phyloP scores from a whole-genome alignment of 2,113 vertebrate genomes.

The Sterrhoptilus dennistouni region DNA sequence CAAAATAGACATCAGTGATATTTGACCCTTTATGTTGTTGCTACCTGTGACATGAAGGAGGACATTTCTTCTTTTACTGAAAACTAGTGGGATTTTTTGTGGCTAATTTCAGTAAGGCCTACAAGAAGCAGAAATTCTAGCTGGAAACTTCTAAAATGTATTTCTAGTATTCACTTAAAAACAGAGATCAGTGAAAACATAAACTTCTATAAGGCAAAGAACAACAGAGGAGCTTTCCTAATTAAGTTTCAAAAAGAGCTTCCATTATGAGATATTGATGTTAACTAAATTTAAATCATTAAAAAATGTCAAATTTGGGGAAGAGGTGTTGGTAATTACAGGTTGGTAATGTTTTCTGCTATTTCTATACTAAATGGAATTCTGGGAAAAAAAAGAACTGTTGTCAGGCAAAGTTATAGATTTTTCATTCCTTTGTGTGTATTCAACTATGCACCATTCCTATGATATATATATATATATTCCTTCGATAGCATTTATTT shows the following conservation, averaged over 20 bases:
- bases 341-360: background rate
- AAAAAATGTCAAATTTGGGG: background rate
- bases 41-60: background rate
- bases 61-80: background rate
- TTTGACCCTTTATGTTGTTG: background rate
- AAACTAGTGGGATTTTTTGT: background rate
- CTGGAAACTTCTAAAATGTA: background rate
- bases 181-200: background rate
- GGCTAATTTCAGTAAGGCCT: background rate
- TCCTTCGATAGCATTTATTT: conserved; percentile 30
- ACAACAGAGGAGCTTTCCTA: background rate
- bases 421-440: background rate
- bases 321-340: background rate
- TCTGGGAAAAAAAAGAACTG: background rate
- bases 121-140: background rate
- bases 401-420: background rate
- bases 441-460: background rate
- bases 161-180: background rate
- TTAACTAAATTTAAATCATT: background rate
- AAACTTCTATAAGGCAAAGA: background rate
- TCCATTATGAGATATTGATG: background rate
- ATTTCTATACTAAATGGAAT: background rate
- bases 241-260: background rate
- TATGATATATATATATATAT: background rate
- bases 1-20: background rate